These are phyloP conservation scores for Myotis findleyi DNA, from an alignment of 2,797 vertebrate species.

Conservation along the genomic window DNA sequence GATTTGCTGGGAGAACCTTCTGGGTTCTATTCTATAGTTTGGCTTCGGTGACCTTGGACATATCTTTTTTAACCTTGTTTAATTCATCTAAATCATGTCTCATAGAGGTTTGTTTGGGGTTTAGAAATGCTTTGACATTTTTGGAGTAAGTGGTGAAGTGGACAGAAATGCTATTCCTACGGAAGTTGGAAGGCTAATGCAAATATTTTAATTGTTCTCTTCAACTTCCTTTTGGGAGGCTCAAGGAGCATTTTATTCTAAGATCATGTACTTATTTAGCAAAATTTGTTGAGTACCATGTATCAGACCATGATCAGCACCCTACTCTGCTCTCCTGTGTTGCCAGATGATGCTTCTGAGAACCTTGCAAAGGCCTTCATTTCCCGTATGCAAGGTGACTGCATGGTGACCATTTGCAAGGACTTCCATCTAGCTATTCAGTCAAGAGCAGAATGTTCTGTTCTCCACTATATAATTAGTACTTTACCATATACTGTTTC, in stretches of 20 bases:
- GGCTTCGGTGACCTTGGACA: not conserved
- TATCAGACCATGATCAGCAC: not conserved
- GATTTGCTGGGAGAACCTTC: constrained; percentile 6
- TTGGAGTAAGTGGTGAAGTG: constrained; percentile 33
- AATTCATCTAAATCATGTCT: constrained; percentile 32
- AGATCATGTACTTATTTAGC: not conserved
- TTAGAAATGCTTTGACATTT: constrained; percentile 55
- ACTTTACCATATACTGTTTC: not conserved
- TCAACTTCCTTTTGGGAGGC: constrained; percentile 21
- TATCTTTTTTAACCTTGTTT: constrained; percentile 28
- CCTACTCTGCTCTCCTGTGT: not conserved
- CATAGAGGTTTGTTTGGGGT: constrained; percentile 35
- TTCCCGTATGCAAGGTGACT: not conserved
- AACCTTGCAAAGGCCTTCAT: not conserved
- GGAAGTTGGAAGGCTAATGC: not conserved
- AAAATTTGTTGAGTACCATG: constrained; percentile 14
- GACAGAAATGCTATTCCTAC: constrained; percentile 43
- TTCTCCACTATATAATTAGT: not conserved
- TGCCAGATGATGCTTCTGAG: not conserved
- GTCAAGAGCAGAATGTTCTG: not conserved
- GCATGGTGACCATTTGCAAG: not conserved
- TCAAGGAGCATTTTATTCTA: constrained; percentile 48
- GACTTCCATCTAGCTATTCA: not conserved
- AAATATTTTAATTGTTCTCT: constrained; percentile 51
- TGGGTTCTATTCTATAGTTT: constrained; percentile 30